A percentile compares a stretch with the other conserved stretches of the same genome.
These are phyloP conservation scores for Apoda limacodes DNA, from an alignment of 2,888 invertebrate genomes.

Conservation along the genomic window DNA sequence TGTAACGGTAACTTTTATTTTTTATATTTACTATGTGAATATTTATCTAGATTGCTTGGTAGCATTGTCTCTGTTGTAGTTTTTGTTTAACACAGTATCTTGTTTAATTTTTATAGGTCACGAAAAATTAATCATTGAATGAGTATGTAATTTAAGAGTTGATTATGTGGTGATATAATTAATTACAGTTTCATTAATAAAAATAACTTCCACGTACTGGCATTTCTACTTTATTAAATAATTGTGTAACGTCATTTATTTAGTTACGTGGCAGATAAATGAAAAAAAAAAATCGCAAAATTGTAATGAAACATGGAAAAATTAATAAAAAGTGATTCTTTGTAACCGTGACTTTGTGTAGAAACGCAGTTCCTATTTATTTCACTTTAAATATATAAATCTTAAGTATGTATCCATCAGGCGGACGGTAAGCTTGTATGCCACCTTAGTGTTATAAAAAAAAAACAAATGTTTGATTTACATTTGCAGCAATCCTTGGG, in stretches of 20 bases:
- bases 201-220: constrained; percentile 62
- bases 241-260: constrained; percentile 47
- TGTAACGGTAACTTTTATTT: too few relatives aligned
- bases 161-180: constrained; percentile 55
- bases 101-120: constrained; percentile 53
- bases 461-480: too few relatives aligned
- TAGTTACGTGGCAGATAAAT: constrained; percentile 55
- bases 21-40: constrained; percentile 41
- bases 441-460: too few relatives aligned
- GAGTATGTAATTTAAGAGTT: constrained; percentile 60
- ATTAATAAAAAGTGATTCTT: constrained; percentile 66
- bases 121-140: constrained; percentile 55
- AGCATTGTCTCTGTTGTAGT: constrained; percentile 42
- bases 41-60: constrained; percentile 30
- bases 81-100: constrained; percentile 39
- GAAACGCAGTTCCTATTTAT: constrained; percentile 17
- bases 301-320: constrained; percentile 64
- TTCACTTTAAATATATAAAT: constrained; percentile 2
- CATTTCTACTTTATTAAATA: constrained; percentile 66
- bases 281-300: constrained; percentile 62
- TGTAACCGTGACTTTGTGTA: constrained; percentile 54
- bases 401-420: background rate
- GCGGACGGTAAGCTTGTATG: too few relatives aligned
- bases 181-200: constrained; percentile 63
- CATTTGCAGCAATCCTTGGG: too few relatives aligned